Percentiles rank a stretch among this genome's conserved stretches.
Evolutionary conservation across 2,797 vertebrate genomes (phyloP).

Genomic region (Pseudochaenichthys georgianus): DNA sequence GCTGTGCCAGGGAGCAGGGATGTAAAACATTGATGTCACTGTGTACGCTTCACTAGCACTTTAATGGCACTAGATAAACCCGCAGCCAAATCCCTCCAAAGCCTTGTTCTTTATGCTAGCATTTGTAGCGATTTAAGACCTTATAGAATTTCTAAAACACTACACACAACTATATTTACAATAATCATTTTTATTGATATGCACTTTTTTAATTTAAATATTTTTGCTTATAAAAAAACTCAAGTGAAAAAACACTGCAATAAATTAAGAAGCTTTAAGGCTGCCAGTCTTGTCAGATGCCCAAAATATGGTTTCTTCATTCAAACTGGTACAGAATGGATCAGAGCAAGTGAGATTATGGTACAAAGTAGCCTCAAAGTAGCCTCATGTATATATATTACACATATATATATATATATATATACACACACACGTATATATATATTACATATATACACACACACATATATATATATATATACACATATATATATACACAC

Average conservation of each 20-base stretch:
- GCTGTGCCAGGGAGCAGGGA: constrained; percentile 66
- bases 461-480: not conserved
- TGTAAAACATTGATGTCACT: constrained; percentile 70
- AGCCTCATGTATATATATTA: not conserved
- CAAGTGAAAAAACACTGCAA: constrained; percentile 78
- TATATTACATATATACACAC: not conserved
- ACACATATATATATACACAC: not conserved
- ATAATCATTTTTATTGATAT: constrained; percentile 76
- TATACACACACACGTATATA: no score
- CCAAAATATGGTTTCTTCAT: constrained; percentile 77
- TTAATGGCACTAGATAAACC: constrained; percentile 76
- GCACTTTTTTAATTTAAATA: constrained; percentile 81
- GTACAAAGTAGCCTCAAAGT: constrained; percentile 42
- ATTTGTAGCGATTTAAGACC: constrained; percentile 79
- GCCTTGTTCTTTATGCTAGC: constrained; percentile 75
- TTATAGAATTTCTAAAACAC: constrained; percentile 78
- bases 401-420: not conserved
- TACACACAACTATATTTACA: constrained; percentile 83
- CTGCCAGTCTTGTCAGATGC: constrained; percentile 81
- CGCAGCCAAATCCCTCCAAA: constrained; percentile 69
- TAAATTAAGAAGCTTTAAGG: constrained; percentile 87
- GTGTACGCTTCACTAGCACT: constrained; percentile 70
- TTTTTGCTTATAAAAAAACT: constrained; percentile 81
- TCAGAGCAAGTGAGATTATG: constrained; percentile 60
- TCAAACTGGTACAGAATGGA: constrained; percentile 79